These are phyloP conservation scores for Tympanuchus pallidicinctus DNA, from an alignment of 2,113 vertebrate genomes.

Conservation along the genomic window DNA sequence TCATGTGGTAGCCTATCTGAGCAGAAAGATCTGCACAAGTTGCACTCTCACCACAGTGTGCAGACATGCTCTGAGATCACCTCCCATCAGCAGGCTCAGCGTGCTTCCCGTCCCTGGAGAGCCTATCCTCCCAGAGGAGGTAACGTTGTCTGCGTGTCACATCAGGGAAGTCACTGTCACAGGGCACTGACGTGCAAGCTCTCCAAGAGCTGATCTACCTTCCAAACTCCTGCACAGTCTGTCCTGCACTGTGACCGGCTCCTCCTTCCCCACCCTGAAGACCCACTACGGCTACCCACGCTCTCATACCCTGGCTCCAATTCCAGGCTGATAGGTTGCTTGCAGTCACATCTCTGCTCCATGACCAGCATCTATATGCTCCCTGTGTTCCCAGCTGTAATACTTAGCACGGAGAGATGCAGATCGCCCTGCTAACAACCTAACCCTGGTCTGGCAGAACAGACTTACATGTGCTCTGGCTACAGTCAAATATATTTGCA, in stretches of 20 bases:
- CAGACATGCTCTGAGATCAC: not conserved
- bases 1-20: not conserved
- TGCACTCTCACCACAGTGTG: not conserved
- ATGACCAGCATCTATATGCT: accelerated
- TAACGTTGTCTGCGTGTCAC: accelerated
- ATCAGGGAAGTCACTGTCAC: not conserved
- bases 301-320: not conserved
- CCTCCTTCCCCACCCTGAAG: not conserved
- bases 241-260: not conserved
- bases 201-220: not conserved
- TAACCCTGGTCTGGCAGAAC: not conserved
- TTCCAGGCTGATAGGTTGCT: accelerated
- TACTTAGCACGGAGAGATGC: accelerated
- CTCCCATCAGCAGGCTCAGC: not conserved
- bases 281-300: not conserved
- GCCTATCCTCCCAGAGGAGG: not conserved
- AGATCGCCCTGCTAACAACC: not conserved
- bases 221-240: not conserved
- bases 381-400: not conserved
- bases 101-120: accelerated
- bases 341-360: not conserved
- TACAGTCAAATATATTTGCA: not conserved
- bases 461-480: accelerated
- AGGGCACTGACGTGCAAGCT: not conserved
- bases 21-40: not conserved